phyloP scores from a whole-genome alignment of 2,888 invertebrate genomes.

The Timandra comae region DNA sequence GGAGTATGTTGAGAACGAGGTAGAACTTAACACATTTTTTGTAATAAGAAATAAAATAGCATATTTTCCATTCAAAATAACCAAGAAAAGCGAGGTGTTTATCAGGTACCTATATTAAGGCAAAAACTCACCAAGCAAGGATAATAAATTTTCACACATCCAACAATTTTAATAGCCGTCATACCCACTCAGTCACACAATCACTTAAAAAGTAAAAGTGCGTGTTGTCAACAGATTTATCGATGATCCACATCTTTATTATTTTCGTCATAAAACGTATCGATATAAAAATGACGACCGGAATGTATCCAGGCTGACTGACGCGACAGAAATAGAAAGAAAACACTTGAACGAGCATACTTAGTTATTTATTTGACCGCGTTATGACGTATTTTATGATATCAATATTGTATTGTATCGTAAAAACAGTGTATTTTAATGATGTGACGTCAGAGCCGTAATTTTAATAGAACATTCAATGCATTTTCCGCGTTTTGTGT shows the following conservation, averaged over 20 bases:
- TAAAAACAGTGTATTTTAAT: conserved; percentile 27
- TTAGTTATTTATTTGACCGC: conserved; percentile 31
- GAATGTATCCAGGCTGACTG: conserved; percentile 10
- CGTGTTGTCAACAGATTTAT: conserved; percentile 25
- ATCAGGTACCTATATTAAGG: too few relatives aligned
- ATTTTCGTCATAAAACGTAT: conserved; percentile 17
- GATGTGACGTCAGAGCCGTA: conserved; percentile 18
- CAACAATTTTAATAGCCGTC: too few relatives aligned
- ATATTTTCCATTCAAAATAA: too few relatives aligned
- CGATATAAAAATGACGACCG: conserved; percentile 16
- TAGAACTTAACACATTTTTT: too few relatives aligned
- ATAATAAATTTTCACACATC: too few relatives aligned
- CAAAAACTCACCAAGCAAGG: too few relatives aligned
- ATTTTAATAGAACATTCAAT: background rate
- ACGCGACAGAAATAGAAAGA: conserved; percentile 20
- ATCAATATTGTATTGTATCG: conserved; percentile 24
- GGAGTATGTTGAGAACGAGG: too few relatives aligned
- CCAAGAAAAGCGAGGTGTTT: too few relatives aligned
- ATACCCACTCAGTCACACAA: too few relatives aligned
- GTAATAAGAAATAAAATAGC: too few relatives aligned
- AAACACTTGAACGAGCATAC: conserved; percentile 22
- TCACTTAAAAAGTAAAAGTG: conserved; percentile 11
- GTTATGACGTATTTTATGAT: conserved; percentile 26
- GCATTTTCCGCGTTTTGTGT: background rate
- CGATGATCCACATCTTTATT: conserved; percentile 20